Conservation (phyloP, 2,797 vertebrate species). For the Gymnoscopelus microlampas region DNA sequence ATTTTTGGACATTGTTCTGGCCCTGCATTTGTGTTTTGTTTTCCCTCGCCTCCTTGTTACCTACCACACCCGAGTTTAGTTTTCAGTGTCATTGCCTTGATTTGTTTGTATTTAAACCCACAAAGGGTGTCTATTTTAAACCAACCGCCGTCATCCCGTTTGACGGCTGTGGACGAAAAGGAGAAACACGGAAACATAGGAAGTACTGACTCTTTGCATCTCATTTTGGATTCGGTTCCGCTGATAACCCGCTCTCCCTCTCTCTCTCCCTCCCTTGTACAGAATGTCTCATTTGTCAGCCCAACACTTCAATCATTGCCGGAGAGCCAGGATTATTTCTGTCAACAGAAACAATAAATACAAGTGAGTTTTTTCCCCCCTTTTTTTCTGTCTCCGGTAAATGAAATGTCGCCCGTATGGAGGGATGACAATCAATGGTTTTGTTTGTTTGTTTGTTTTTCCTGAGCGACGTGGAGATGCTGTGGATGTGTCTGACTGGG, state of each 20-base stretch:
- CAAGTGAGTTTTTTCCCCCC: not conserved
- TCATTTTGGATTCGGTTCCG: constrained; percentile 7
- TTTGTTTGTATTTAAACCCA: too few species aligned
- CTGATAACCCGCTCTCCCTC: not conserved
- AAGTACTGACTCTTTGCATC: constrained; percentile 27
- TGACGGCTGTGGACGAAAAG: too few species aligned
- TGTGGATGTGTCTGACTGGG: constrained; percentile 36
- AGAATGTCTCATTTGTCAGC: constrained; percentile 27
- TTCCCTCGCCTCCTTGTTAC: too few species aligned
- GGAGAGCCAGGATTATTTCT: constrained; percentile 46
- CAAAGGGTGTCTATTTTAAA: too few species aligned
- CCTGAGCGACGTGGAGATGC: constrained; percentile 44
- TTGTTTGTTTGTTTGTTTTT: constrained; percentile 42
- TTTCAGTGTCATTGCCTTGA: too few species aligned
- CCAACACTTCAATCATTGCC: constrained; percentile 35
- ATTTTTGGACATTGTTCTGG: too few species aligned
- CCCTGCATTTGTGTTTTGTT: too few species aligned
- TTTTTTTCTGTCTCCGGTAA: constrained; percentile 49
- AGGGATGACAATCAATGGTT: constrained; percentile 56
- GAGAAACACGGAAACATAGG: constrained; percentile 7
- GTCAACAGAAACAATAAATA: constrained; percentile 49
- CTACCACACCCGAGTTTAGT: too few species aligned
- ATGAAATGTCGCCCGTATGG: constrained; percentile 57
- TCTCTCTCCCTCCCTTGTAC: not conserved
- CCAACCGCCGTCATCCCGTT: too few species aligned